Percentiles rank a stretch among this genome's conserved stretches.
These are phyloP conservation scores for Caenorhabditis sp. DNA, from an alignment of 2,888 invertebrate species.

Conservation along the genomic window DNA sequence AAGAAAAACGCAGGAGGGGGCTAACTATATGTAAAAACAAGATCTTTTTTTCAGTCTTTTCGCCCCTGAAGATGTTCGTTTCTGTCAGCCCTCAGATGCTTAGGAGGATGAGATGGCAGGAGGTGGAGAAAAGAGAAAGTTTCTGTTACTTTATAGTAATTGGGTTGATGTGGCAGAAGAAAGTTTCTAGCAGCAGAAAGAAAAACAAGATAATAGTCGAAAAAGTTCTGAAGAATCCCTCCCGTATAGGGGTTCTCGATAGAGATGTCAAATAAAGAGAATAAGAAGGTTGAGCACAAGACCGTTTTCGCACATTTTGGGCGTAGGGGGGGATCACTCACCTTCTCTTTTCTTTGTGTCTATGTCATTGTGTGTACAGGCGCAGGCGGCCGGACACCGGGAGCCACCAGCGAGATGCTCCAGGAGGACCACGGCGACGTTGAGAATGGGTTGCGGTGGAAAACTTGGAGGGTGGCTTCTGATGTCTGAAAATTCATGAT, in stretches of 20 bases:
- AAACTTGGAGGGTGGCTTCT: neutral
- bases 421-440: neutral
- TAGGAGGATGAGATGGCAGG: slow-evolving; percentile 10
- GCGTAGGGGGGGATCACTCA: slow-evolving; percentile 34
- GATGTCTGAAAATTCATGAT: neutral
- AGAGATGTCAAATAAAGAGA: slow-evolving; percentile 63
- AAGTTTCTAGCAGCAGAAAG: slow-evolving; percentile 16
- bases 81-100: neutral
- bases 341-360: slow-evolving; percentile 59
- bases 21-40: slow-evolving; percentile 42
- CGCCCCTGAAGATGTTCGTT: too few species aligned
- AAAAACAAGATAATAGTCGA: slow-evolving; percentile 5
- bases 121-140: slow-evolving; percentile 36
- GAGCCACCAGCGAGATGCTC: neutral
- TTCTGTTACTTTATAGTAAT: slow-evolving; percentile 63
- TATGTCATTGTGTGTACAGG: slow-evolving; percentile 62
- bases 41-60: slow-evolving; percentile 45
- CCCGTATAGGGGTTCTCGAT: slow-evolving; percentile 47
- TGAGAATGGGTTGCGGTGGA: neutral
- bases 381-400: slow-evolving; percentile 43
- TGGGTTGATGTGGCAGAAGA: slow-evolving; percentile 62
- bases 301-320: slow-evolving; percentile 58
- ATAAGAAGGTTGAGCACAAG: slow-evolving; percentile 54
- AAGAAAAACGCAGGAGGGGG: neutral
- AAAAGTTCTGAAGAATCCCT: slow-evolving; percentile 13